Conservation (phyloP, 2,113 vertebrate genomes). For the Leucoraja erinaceus region DNA sequence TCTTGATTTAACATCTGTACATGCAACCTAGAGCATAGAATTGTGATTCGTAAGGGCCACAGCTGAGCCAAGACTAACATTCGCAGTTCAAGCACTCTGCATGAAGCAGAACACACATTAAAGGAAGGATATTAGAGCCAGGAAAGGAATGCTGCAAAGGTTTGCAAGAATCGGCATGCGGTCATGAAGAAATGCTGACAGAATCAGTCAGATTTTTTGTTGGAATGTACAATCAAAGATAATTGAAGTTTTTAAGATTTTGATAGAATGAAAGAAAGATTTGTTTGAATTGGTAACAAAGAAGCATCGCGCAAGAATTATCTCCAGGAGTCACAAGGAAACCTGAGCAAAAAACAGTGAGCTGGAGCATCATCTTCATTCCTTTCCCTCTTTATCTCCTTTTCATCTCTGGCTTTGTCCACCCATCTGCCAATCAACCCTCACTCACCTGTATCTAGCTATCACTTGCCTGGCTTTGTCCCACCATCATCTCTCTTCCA, state of each 20-base stretch:
- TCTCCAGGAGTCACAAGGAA: background rate
- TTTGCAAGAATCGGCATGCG: background rate
- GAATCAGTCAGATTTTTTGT: background rate
- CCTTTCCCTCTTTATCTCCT: too few relatives aligned
- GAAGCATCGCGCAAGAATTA: background rate
- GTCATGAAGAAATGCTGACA: background rate
- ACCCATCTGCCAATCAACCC: too few relatives aligned
- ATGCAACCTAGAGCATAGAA: too few relatives aligned
- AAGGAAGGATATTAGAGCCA: background rate
- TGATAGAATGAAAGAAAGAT: background rate
- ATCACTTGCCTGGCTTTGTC: too few relatives aligned
- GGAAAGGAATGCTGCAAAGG: background rate
- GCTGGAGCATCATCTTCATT: too few relatives aligned
- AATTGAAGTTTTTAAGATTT: background rate
- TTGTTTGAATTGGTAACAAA: background rate
- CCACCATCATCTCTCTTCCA: too few relatives aligned
- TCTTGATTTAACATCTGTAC: background rate
- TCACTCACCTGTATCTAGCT: too few relatives aligned
- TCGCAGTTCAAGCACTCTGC: background rate
- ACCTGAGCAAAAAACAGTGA: too few relatives aligned
- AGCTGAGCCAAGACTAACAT: background rate
- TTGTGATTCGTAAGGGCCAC: background rate
- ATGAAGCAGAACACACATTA: too few relatives aligned
- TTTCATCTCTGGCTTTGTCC: too few relatives aligned
- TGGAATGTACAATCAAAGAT: background rate